A percentile compares a stretch with the other conserved stretches of the same genome.
Conservation (phyloP, 2,113 vertebrate genomes). For the Trematomus loennbergii region DNA sequence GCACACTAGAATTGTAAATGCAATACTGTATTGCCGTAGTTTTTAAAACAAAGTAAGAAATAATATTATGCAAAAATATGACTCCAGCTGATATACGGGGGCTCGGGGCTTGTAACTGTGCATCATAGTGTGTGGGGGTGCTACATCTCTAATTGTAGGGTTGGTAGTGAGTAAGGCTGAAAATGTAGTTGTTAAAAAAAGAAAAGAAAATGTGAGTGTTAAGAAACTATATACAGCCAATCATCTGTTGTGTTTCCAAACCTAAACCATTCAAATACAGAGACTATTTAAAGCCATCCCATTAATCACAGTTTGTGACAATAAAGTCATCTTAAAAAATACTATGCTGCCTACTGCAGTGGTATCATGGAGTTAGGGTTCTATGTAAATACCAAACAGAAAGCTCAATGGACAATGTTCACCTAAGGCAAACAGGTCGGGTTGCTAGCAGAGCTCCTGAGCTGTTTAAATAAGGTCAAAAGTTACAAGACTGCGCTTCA, state of each 20-base stretch:
- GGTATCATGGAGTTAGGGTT: background rate
- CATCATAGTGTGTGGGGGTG: slow-evolving; percentile 13
- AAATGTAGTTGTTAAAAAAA: background rate
- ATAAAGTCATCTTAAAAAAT: slow-evolving; percentile 21
- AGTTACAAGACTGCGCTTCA: slow-evolving; percentile 58
- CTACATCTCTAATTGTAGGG: slow-evolving; percentile 19
- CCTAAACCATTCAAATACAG: background rate
- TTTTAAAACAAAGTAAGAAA: background rate
- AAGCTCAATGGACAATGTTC: slow-evolving; percentile 34
- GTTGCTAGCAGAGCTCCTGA: slow-evolving; percentile 37
- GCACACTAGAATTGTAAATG: background rate
- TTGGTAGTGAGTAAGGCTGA: slow-evolving; percentile 13
- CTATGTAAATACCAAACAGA: slow-evolving; percentile 14
- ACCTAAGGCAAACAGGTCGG: slow-evolving; percentile 49
- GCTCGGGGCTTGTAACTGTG: slow-evolving; percentile 1
- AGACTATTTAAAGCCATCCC: background rate
- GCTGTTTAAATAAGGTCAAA: slow-evolving; percentile 60
- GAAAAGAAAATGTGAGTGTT: background rate
- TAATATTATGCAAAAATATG: slow-evolving; percentile 14
- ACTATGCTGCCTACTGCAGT: background rate
- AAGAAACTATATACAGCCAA: background rate
- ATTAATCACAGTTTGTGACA: background rate
- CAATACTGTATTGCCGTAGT: background rate
- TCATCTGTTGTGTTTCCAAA: too few relatives aligned
- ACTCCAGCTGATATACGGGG: background rate